A percentile compares a stretch with the other conserved stretches of the same genome.
Evolutionary conservation across 2,888 invertebrate genomes (phyloP).

Genomic region (Exocentrus adspersus): DNA sequence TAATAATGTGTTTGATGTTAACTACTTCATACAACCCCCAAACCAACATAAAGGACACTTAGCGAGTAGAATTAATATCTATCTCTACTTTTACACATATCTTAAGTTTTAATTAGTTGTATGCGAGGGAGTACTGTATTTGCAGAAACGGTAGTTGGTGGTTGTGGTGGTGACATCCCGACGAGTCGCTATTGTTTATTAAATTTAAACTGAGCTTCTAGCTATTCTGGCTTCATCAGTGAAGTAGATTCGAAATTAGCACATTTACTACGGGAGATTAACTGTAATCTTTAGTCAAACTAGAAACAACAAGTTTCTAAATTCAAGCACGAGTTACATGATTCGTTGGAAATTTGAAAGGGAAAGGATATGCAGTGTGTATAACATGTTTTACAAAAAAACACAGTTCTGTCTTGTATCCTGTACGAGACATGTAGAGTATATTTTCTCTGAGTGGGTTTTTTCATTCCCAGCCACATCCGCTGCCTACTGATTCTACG

Average conservation of each 20-base stretch:
- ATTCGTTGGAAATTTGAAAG: too few species aligned
- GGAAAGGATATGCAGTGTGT: too few species aligned
- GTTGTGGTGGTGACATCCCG: not conserved
- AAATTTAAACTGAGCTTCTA: constrained; percentile 2
- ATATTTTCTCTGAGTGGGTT: not conserved
- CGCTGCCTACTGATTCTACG: not conserved
- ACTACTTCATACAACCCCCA: not conserved
- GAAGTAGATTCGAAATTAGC: constrained; percentile 1
- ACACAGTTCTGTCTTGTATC: not conserved
- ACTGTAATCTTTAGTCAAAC: not conserved
- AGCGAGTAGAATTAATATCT: not conserved
- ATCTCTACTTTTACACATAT: too few species aligned
- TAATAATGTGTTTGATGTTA: not conserved
- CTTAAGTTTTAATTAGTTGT: constrained; percentile 2
- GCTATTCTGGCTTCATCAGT: not conserved
- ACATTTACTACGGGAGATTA: constrained; percentile 6
- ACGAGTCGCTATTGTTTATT: not conserved
- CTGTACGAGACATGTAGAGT: not conserved
- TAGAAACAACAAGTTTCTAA: not conserved
- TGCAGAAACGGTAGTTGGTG: not conserved
- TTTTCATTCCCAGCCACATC: not conserved
- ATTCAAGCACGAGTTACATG: not conserved
- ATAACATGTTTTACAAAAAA: too few species aligned
- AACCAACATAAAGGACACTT: not conserved
- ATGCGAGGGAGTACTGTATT: not conserved